Conservation (phyloP, 1,140 invertebrate genomes). For the Dendrolimus kikuchii region DNA sequence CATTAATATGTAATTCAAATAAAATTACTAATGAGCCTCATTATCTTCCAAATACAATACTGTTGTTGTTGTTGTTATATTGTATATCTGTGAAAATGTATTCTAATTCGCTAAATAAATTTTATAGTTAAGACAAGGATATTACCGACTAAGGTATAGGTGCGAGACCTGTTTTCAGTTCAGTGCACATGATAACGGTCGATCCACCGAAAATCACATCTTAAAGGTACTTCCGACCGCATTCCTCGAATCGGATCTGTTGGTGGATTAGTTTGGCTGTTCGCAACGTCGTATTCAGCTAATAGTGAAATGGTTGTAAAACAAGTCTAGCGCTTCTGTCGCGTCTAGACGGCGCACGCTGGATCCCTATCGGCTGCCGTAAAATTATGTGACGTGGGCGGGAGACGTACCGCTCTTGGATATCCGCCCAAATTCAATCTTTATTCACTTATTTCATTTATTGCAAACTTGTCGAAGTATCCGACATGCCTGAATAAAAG, state of each 20-base stretch:
- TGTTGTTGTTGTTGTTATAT: too few species aligned
- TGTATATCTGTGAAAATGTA: too few species aligned
- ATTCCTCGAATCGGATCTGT: slow-evolving; percentile 35
- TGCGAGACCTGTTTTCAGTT: slow-evolving; percentile 7
- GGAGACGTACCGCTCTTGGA: slow-evolving; percentile 23
- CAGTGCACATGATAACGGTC: slow-evolving; percentile 7
- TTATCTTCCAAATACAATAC: too few species aligned
- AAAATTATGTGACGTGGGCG: slow-evolving; percentile 58
- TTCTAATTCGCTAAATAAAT: too few species aligned
- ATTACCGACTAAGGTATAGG: neutral
- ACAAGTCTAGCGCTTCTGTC: slow-evolving; percentile 51
- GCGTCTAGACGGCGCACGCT: slow-evolving; percentile 60
- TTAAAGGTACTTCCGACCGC: slow-evolving; percentile 33
- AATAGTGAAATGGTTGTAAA: slow-evolving; percentile 29
- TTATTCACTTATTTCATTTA: slow-evolving; percentile 27
- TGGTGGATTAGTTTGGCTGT: slow-evolving; percentile 32
- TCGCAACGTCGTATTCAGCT: slow-evolving; percentile 15
- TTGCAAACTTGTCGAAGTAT: slow-evolving; percentile 11
- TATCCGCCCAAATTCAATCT: slow-evolving; percentile 31
- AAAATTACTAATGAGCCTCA: too few species aligned
- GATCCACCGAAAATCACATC: slow-evolving; percentile 40
- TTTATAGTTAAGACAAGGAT: too few species aligned
- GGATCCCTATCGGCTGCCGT: slow-evolving; percentile 48
- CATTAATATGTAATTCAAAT: too few species aligned
- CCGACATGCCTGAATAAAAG: slow-evolving; percentile 6